Evolutionary conservation across 2,888 invertebrate genomes (phyloP), one percentile per base, ranked within the genome.

Genomic region (Drosophila tanythrix): DNA sequence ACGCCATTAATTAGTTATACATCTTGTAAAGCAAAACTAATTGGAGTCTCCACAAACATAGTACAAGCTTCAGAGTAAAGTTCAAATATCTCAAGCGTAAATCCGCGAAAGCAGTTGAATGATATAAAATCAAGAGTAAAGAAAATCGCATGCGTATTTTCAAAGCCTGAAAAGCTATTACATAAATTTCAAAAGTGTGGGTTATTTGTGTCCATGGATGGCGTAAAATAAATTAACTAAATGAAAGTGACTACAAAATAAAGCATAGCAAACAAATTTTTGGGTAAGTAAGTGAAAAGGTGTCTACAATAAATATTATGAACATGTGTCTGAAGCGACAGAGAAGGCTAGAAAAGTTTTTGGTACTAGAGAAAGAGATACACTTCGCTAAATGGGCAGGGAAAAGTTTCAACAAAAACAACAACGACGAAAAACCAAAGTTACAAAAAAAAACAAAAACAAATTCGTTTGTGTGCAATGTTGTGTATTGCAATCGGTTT

Each of bases 11-110:
- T 88, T 79, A 85, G 52, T 71, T 36, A 18, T 51, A 56, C 40
- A 61, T 64, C 70, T 72, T 70, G 72, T 70, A 57, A 59, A 58
- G 50, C 55, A 35, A 48, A 56, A 55, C 90, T 79, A 85, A 85
- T 85, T 90, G 78, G 62, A 87, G 71, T 74, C 71, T 65, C 63
- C 63, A 55, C 35, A 66, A 68, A 63, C 69, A 35, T 29, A 38
- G 40, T n/a, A 29, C 38, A 60, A 76, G 52, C 63, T 53, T 51
- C 67, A 50, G 51, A 70, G 70, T 74, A 82, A 81, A 74, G 82
- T 79, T 88, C 85, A 88, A 86, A 74, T 81, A 83, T 81, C 71
- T 86, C 69, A 80, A 81, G 91, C 91, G 91, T 82, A 87, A 88
- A 90, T 88, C 89, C 90, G 90, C 82, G 82, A 86, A 84, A 79